These are phyloP conservation scores for Drusus annulatus DNA, from an alignment of 1,140 invertebrate species.

Conservation along the genomic window DNA sequence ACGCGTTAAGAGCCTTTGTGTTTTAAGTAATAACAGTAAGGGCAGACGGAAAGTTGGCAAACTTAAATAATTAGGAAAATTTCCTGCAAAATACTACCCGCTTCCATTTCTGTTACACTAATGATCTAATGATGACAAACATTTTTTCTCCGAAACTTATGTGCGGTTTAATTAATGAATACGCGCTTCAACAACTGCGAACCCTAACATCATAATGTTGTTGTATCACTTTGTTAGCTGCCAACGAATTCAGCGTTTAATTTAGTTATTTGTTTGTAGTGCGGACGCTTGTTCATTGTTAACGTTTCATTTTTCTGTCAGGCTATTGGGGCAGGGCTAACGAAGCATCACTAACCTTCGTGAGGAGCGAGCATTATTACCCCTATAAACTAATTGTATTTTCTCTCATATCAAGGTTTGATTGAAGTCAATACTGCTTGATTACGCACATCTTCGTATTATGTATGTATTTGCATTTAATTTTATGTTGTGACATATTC, in stretches of 20 bases:
- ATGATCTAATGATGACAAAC: slow-evolving; percentile 39
- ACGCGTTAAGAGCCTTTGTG: slow-evolving; percentile 35
- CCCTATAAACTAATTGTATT: too few species aligned
- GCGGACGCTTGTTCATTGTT: background rate
- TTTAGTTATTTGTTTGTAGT: slow-evolving; percentile 10
- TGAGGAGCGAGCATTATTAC: too few species aligned
- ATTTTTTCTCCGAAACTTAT: slow-evolving; percentile 18
- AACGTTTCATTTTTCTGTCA: too few species aligned
- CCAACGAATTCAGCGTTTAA: background rate
- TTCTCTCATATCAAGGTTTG: too few species aligned
- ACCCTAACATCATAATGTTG: slow-evolving; percentile 29
- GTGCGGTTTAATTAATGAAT: slow-evolving; percentile 35
- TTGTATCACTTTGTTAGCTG: slow-evolving; percentile 29
- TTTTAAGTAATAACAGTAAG: slow-evolving; percentile 16
- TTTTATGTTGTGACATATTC: too few species aligned
- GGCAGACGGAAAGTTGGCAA: slow-evolving; percentile 26
- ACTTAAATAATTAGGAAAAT: slow-evolving; percentile 42
- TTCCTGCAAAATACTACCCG: slow-evolving; percentile 17
- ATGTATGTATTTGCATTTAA: background rate
- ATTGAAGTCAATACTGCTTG: background rate
- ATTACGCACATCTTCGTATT: background rate
- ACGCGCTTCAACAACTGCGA: slow-evolving; percentile 21
- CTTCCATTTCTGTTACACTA: slow-evolving; percentile 4
- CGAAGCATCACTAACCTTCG: too few species aligned
- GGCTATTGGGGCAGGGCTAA: too few species aligned